Conservation (phyloP, 2,113 vertebrate genomes). For the Forbesichthys agassizii region DNA sequence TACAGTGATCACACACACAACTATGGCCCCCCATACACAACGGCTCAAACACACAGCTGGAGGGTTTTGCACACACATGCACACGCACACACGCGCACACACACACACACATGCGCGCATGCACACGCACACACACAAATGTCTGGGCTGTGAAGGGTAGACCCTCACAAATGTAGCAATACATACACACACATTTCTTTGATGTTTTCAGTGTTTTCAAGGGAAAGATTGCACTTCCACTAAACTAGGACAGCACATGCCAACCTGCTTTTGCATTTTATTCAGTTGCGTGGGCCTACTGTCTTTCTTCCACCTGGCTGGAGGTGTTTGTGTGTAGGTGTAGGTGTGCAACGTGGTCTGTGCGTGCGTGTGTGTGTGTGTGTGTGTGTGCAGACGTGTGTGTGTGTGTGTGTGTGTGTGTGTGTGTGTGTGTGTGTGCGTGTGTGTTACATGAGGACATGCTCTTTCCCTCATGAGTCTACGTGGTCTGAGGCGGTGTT, state of each 20-base stretch:
- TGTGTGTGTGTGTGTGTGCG: slow-evolving; percentile 1
- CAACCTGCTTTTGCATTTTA: no score
- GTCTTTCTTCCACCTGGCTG: no score
- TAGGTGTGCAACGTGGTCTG: not conserved
- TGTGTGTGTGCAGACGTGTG: not conserved
- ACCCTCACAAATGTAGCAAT: no score
- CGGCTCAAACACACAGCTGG: slow-evolving; percentile 7
- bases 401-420: slow-evolving; percentile 24
- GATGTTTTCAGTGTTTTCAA: no score
- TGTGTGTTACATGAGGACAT: slow-evolving; percentile 20
- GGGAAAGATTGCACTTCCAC: no score
- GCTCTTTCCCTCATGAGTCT: slow-evolving; percentile 43
- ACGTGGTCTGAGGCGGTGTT: slow-evolving; percentile 48
- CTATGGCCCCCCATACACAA: not conserved
- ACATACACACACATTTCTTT: not conserved
- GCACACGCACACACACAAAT: slow-evolving; percentile 1
- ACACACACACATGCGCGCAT: not conserved
- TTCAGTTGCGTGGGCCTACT: no score
- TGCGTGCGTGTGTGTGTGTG: slow-evolving; percentile 3
- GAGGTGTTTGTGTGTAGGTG: no score
- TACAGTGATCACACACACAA: slow-evolving; percentile 53
- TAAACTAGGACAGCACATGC: no score
- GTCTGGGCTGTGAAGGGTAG: no score
- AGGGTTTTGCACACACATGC: slow-evolving; percentile 25
- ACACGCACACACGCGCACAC: slow-evolving; percentile 25